A percentile compares a stretch with the other conserved stretches of the same genome.
Evolutionary conservation across 2,888 invertebrate species (phyloP).

Genomic region (Oxytorus armatus): DNA sequence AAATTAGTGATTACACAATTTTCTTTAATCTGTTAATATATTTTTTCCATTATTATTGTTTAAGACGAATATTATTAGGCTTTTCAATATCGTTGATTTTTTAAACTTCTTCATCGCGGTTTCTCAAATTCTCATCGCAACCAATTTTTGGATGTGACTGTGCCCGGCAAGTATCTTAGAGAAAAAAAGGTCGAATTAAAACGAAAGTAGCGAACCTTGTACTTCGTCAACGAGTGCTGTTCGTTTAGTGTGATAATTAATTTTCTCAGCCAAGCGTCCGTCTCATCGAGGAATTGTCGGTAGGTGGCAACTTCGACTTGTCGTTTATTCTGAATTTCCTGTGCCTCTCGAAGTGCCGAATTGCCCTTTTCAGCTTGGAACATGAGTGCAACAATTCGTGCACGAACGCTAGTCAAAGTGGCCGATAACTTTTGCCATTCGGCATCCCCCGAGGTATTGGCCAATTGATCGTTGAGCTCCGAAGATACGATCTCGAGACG

Average conservation of each 20-base stretch:
- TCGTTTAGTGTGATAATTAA: conserved; percentile 75
- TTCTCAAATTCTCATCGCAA: too few relatives aligned
- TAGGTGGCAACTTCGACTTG: conserved; percentile 85
- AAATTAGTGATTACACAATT: too few relatives aligned
- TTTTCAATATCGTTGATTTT: too few relatives aligned
- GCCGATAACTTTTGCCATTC: conserved; percentile 87
- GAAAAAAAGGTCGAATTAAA: conserved; percentile 57
- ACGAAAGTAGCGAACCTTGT: conserved; percentile 73
- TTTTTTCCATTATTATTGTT: too few relatives aligned
- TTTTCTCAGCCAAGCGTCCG: conserved; percentile 79
- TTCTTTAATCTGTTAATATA: too few relatives aligned
- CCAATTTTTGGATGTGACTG: too few relatives aligned
- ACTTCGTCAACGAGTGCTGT: conserved; percentile 70
- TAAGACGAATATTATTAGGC: too few relatives aligned
- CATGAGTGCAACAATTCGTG: conserved; percentile 88
- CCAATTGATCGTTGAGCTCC: conserved; percentile 88
- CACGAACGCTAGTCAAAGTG: conserved; percentile 87
- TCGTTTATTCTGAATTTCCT: conserved; percentile 85
- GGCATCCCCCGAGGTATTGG: conserved; percentile 88
- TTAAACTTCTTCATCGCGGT: too few relatives aligned
- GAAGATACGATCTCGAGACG: conserved; percentile 89
- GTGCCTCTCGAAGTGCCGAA: conserved; percentile 85
- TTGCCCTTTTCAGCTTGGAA: conserved; percentile 90
- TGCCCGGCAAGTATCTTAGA: neutral
- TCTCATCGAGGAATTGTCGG: conserved; percentile 79